Evolutionary conservation across 2,888 invertebrate species (phyloP), one percentile per base, ranked within the genome.

Genomic region (Trichogramma evanescens): DNA sequence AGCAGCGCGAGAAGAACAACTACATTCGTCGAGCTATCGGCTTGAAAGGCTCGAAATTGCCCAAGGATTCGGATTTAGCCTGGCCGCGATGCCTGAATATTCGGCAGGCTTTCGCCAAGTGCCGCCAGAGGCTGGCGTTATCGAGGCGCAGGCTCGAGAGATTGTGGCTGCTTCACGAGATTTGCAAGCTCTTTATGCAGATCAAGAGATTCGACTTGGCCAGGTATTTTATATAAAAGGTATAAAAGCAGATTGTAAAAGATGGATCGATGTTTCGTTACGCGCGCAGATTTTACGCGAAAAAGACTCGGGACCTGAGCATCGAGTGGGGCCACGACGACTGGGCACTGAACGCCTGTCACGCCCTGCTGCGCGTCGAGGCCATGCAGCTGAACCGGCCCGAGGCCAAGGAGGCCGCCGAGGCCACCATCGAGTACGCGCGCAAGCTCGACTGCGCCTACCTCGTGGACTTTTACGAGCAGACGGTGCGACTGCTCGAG

Each of bases 101-200:
- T 5, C 70, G 69, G 56, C 50, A 56, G 1, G 63, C 67, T 3
- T 58, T 74, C 4, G 64, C 63, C 42, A 45, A 49, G 0, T 72
- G 73, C 54, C 69, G 72, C 4, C 65, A 67, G 54, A 65, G 73
- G 50, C 58, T 76, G 9, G 72, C 72, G 0, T 64, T 74, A 46
- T 72, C 74, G 2, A 70, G 66, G 0, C 63, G 70, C n/a, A 69
- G 77, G 0, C 68, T 78, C n/a, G 82, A 82, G 69, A 68, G 80
- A 4, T 72, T 78, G 9, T 79, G 81, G 81, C 63, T 82, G 40
- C 81, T 78, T 63, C 80, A 82, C 64, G 82, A 82, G 65, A 69
- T 82, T 8, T 72, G 77, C 6, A 74, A 78, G 61, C 76, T 76
- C 60, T 71, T 78, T 59, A 69, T 76, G 5, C 78, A 80, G 59